Evolutionary conservation across 1,140 invertebrate genomes (phyloP).

Genomic region (Eurytemora carolleeae): DNA sequence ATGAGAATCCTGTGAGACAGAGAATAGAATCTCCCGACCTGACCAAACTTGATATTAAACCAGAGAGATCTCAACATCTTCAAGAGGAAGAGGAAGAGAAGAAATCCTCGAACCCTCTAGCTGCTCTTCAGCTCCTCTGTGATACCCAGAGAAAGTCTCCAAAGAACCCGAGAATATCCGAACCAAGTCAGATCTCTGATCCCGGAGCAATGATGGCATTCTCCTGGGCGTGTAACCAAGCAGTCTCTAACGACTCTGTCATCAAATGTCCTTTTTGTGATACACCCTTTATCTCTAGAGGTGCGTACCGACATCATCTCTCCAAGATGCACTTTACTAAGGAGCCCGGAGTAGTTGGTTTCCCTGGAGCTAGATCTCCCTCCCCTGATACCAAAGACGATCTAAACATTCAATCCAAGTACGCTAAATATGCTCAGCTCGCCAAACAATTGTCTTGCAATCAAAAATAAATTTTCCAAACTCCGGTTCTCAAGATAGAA

Average conservation of each 20-base stretch:
- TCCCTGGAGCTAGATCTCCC: constrained; percentile 18
- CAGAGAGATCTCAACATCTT: no score
- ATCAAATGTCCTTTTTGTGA: constrained; percentile 93
- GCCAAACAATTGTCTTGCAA: constrained; percentile 60
- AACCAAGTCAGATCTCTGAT: constrained; percentile 6
- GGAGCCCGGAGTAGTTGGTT: constrained; percentile 44
- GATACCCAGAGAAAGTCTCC: constrained; percentile 56
- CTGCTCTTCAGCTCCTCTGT: constrained; percentile 74
- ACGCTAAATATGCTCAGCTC: constrained; percentile 81
- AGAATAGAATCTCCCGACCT: no score
- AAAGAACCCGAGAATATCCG: background rate
- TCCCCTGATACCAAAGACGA: constrained; percentile 30
- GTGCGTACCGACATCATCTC: constrained; percentile 78
- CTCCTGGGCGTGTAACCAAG: constrained; percentile 74
- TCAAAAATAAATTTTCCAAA: background rate
- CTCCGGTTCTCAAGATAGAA: no score
- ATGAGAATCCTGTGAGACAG: no score
- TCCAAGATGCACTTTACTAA: constrained; percentile 90
- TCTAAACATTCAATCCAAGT: constrained; percentile 79
- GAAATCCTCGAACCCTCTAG: constrained; percentile 41
- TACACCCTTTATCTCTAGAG: constrained; percentile 85
- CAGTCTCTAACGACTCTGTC: constrained; percentile 39
- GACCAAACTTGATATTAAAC: no score
- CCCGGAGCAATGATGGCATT: constrained; percentile 64
- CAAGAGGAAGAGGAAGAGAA: background rate